Conservation (phyloP, 2,797 vertebrate genomes). For the Sparus aurata region DNA sequence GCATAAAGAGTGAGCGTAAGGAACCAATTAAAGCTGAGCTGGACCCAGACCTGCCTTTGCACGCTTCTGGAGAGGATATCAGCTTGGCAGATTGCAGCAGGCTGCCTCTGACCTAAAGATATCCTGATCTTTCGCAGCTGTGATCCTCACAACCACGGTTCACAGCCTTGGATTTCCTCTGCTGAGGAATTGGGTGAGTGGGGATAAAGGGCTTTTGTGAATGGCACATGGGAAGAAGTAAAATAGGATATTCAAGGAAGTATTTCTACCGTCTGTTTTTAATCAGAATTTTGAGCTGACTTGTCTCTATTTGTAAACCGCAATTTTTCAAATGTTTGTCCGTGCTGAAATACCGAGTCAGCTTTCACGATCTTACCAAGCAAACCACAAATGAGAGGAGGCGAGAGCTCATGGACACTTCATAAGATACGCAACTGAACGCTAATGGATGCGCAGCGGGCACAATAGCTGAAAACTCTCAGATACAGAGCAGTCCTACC, state of each 20-base stretch:
- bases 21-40: slow-evolving; percentile 63
- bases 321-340: too few relatives aligned
- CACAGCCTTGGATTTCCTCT: slow-evolving; percentile 68
- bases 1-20: slow-evolving; percentile 32
- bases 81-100: slow-evolving; percentile 29
- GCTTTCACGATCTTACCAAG: neutral
- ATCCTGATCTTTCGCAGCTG: slow-evolving; percentile 61
- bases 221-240: slow-evolving; percentile 22
- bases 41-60: slow-evolving; percentile 47
- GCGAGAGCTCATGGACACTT: neutral
- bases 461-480: neutral
- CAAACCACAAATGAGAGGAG: neutral
- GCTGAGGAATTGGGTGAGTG: slow-evolving; percentile 38
- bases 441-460: neutral
- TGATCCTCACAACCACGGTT: slow-evolving; percentile 54
- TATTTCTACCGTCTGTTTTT: neutral
- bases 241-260: slow-evolving; percentile 20
- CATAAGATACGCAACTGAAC: neutral
- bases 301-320: neutral
- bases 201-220: slow-evolving; percentile 63
- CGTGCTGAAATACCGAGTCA: neutral
- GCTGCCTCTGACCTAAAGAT: slow-evolving; percentile 54
- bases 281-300: neutral
- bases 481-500: neutral
- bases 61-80: slow-evolving; percentile 47